Evolutionary conservation across 1,140 invertebrate species (phyloP).

Genomic region (Dreissena rostriformis): DNA sequence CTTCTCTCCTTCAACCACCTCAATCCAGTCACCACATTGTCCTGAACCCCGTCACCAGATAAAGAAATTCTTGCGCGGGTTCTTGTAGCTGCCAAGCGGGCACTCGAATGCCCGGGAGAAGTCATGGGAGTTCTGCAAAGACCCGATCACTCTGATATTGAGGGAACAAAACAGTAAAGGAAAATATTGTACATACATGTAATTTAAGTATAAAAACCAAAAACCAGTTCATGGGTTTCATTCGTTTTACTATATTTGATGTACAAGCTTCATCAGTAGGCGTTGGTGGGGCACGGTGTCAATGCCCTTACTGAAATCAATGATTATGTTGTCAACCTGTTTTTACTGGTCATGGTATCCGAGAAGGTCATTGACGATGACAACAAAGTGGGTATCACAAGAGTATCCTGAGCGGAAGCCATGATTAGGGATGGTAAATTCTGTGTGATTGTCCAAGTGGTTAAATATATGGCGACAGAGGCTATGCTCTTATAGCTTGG

Average conservation of each 20-base stretch:
- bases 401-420: constrained; percentile 50
- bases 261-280: neutral
- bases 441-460: constrained; percentile 46
- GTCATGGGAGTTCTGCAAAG: constrained; percentile 73
- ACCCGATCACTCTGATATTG: constrained; percentile 74
- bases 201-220: too few species aligned
- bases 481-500: constrained; percentile 41
- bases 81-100: constrained; percentile 77
- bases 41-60: constrained; percentile 69
- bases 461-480: constrained; percentile 35
- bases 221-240: too few species aligned
- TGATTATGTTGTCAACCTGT: constrained; percentile 5
- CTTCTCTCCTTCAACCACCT: too few species aligned
- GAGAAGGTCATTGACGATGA: constrained; percentile 45
- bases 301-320: neutral
- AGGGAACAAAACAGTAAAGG: constrained; percentile 26
- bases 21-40: too few species aligned
- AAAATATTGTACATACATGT: too few species aligned
- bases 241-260: too few species aligned
- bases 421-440: constrained; percentile 48
- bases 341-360: constrained; percentile 31
- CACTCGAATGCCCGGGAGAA: constrained; percentile 81
- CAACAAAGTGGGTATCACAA: constrained; percentile 50
- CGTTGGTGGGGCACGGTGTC: neutral
- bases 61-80: constrained; percentile 73